Percentiles rank a stretch among this genome's conserved stretches.
phyloP scores from a whole-genome alignment of 1,140 invertebrate genomes.

The Caligus rogercresseyi region DNA sequence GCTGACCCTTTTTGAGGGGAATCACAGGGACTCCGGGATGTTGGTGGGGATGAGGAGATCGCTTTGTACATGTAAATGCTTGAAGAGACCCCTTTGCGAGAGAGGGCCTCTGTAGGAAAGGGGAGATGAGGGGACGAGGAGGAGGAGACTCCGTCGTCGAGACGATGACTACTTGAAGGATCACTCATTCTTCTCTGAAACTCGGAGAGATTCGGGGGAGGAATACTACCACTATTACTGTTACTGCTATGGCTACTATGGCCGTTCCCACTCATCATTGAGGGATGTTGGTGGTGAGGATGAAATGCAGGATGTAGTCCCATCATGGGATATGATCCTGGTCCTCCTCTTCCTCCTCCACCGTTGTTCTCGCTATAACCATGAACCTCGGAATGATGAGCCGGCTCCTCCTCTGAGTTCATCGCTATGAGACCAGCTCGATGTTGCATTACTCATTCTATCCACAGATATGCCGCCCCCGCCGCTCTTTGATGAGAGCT shows the following conservation, averaged over 20 bases:
- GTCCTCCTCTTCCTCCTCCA: constrained; percentile 35
- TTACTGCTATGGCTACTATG: too few species aligned
- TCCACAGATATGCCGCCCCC: neutral
- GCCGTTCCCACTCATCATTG: too few species aligned
- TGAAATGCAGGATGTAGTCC: too few species aligned
- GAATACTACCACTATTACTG: too few species aligned
- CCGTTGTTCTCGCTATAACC: too few species aligned
- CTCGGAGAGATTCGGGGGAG: neutral
- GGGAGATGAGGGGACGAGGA: constrained; percentile 2
- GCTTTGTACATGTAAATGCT: constrained; percentile 73
- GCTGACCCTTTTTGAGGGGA: constrained; percentile 71
- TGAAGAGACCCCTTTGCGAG: constrained; percentile 80
- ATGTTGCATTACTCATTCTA: too few species aligned
- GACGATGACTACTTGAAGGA: neutral
- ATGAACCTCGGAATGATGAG: constrained; percentile 34
- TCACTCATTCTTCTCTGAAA: neutral
- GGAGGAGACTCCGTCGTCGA: constrained; percentile 9
- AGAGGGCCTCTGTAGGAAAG: constrained; percentile 53
- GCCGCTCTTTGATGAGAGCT: neutral
- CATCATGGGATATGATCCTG: constrained; percentile 24
- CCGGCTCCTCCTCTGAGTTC: too few species aligned
- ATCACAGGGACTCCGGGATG: constrained; percentile 60
- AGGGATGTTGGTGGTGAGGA: too few species aligned
- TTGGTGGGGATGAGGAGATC: constrained; percentile 86
- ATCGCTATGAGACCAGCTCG: too few species aligned